Evolutionary conservation across 2,797 vertebrate genomes (phyloP).

Genomic region (Sphenopsis melanotis): DNA sequence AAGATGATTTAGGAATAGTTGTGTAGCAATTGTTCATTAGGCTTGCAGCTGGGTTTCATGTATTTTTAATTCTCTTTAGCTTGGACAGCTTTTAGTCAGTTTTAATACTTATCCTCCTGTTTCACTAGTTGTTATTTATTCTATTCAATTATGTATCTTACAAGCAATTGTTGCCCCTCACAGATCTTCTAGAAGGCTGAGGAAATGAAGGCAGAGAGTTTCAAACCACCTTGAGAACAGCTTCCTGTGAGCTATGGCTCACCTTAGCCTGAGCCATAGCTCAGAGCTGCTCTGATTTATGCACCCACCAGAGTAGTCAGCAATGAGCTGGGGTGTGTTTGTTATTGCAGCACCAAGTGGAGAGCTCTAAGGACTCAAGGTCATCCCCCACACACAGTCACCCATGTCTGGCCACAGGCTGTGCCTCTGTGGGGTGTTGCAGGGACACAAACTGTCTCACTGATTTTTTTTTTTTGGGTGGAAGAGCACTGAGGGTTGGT

Average conservation of each 20-base stretch:
- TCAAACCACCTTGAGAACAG: neutral
- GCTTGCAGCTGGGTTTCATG: neutral
- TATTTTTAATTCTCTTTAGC: constrained; percentile 7
- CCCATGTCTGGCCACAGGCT: fast-evolving
- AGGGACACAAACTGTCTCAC: neutral
- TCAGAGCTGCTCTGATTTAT: neutral
- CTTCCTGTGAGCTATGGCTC: neutral
- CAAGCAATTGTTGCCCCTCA: neutral
- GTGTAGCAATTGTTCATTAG: neutral
- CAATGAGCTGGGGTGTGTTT: neutral
- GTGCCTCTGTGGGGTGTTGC: neutral
- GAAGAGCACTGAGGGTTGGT: neutral
- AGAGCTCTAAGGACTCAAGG: fast-evolving
- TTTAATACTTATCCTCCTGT: neutral
- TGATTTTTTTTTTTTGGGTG: neutral
- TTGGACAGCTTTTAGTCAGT: neutral
- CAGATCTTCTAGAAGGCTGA: neutral
- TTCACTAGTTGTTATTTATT: neutral
- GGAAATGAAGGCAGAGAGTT: neutral
- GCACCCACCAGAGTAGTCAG: neutral
- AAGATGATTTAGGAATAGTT: neutral
- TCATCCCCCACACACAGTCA: neutral
- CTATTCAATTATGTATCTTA: neutral
- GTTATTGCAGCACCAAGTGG: neutral
- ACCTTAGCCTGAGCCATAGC: neutral